Evolutionary conservation across 2,888 invertebrate genomes (phyloP).

Genomic region (Nomada lathburiana): DNA sequence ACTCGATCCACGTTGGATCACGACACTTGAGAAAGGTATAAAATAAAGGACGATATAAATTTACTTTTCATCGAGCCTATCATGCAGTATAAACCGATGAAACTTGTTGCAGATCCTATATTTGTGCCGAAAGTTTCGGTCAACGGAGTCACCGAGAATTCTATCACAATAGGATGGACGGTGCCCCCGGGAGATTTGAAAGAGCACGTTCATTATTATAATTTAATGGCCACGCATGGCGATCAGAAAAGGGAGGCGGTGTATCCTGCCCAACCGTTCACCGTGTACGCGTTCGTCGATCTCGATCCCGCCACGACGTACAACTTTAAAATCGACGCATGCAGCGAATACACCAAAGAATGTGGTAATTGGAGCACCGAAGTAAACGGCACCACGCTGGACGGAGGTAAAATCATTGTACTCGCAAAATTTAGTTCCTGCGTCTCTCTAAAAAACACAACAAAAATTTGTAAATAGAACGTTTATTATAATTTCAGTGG

Average conservation of each 20-base stretch:
- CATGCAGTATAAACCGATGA: background rate
- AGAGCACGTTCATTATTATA: slow-evolving; percentile 91
- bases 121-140: slow-evolving; percentile 92
- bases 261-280: slow-evolving; percentile 88
- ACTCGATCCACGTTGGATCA: slow-evolving; percentile 86
- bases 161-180: slow-evolving; percentile 93
- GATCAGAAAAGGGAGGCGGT: slow-evolving; percentile 86
- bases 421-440: background rate
- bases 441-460: background rate
- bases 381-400: slow-evolving; percentile 93
- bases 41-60: background rate
- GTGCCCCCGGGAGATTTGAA: slow-evolving; percentile 88
- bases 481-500: slow-evolving; percentile 83
- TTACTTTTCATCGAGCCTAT: background rate
- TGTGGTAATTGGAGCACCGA: slow-evolving; percentile 92
- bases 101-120: slow-evolving; percentile 87
- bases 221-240: slow-evolving; percentile 86
- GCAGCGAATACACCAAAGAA: slow-evolving; percentile 90
- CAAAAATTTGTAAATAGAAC: background rate
- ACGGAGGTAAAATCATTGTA: slow-evolving; percentile 86
- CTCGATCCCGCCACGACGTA: slow-evolving; percentile 92
- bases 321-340: slow-evolving; percentile 92
- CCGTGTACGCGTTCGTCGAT: slow-evolving; percentile 92
- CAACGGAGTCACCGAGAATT: slow-evolving; percentile 89
- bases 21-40: slow-evolving; percentile 87